phyloP scores from a whole-genome alignment of 2,113 vertebrate genomes.

The Tyrannus savana region DNA sequence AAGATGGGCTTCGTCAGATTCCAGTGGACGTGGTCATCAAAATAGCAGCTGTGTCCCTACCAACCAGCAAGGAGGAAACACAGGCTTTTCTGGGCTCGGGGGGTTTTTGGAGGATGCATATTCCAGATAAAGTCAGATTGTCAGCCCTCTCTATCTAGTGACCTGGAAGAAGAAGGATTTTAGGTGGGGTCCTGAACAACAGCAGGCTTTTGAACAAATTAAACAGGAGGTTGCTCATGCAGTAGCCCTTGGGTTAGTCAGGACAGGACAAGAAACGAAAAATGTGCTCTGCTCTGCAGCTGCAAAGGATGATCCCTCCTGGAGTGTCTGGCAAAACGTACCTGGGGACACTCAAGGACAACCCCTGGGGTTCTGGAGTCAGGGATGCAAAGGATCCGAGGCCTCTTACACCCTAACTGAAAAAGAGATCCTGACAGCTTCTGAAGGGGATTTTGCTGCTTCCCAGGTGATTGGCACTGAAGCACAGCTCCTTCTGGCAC shows the following conservation, averaged over 20 bases:
- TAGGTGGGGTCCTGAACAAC: neutral
- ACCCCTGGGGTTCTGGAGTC: neutral
- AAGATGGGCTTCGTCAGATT: neutral
- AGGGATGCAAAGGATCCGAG: neutral
- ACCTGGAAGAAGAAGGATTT: rapidly evolving
- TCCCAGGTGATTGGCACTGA: neutral
- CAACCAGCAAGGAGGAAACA: neutral
- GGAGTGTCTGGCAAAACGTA: neutral
- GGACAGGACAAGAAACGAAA: neutral
- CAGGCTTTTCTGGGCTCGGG: neutral
- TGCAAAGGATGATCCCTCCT: neutral
- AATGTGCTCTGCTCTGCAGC: neutral
- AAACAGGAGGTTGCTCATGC: neutral
- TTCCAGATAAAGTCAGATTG: neutral
- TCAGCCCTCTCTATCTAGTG: neutral
- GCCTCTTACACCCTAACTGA: neutral
- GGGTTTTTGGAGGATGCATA: neutral
- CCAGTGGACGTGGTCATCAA: neutral
- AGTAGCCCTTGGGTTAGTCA: neutral
- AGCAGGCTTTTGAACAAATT: neutral
- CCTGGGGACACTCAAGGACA: too few species aligned
- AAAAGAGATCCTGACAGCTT: neutral
- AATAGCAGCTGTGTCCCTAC: neutral
- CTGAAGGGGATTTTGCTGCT: rapidly evolving
- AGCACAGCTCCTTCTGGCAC: neutral